Percentiles rank a stretch among this genome's conserved stretches.
Evolutionary conservation across 2,797 vertebrate species (phyloP).

Genomic region (Microtus agrestis): DNA sequence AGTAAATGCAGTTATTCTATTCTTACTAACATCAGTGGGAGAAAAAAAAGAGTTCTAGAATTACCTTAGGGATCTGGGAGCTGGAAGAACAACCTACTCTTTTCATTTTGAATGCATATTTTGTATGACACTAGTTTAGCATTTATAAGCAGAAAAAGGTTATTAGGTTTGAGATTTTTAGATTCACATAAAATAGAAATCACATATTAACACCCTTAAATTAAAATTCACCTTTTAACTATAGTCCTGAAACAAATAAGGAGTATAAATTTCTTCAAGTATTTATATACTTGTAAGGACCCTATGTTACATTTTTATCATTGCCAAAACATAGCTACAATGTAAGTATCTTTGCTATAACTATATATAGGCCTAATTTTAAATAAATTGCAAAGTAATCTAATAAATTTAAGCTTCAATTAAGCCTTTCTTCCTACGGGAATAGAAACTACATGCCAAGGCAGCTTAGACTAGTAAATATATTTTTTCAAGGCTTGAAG

Average conservation of each 20-base stretch:
- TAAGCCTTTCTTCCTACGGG: constrained; percentile 34
- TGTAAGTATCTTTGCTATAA: constrained; percentile 36
- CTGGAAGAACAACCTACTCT: not conserved
- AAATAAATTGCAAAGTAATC: constrained; percentile 34
- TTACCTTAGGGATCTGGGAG: not conserved
- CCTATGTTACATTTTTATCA: not conserved
- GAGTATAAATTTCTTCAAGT: constrained; percentile 37
- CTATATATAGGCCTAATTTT: constrained; percentile 15
- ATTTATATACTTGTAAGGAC: not conserved
- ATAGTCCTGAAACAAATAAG: constrained; percentile 46
- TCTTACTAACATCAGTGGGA: not conserved
- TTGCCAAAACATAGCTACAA: not conserved
- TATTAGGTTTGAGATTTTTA: constrained; percentile 25
- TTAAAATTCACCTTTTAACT: constrained; percentile 58
- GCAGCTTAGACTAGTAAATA: constrained; percentile 70
- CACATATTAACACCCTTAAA: constrained; percentile 11
- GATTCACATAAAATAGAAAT: constrained; percentile 55
- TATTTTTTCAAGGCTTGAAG: constrained; percentile 62
- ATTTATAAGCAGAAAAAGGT: constrained; percentile 7
- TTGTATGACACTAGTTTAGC: constrained; percentile 2
- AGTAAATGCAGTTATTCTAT: not conserved
- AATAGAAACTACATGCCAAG: constrained; percentile 81
- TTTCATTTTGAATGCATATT: constrained; percentile 11
- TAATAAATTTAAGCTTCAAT: constrained; percentile 26
- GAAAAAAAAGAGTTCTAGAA: not conserved